A percentile compares a stretch with the other conserved stretches of the same genome.
phyloP scores from a whole-genome alignment of 2,797 vertebrate species.

The Halcyon badia region DNA sequence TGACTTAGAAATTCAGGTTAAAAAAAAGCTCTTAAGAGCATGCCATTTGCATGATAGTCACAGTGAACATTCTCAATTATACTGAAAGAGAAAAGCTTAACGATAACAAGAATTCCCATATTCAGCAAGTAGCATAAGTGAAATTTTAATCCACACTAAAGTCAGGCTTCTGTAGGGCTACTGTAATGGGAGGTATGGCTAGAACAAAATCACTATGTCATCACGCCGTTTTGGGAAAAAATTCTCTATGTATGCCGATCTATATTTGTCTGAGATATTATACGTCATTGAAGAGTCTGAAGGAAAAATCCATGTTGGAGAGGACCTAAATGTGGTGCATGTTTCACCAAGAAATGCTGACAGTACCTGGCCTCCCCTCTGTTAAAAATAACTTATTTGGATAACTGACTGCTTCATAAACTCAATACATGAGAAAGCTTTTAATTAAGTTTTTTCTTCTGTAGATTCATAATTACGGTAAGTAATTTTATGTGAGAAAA shows the following conservation, averaged over 20 bases:
- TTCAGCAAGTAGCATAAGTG: neutral
- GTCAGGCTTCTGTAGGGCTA: neutral
- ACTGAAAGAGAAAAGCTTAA: neutral
- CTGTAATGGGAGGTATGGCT: neutral
- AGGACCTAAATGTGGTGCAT: accelerated
- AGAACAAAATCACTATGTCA: neutral
- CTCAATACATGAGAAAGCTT: neutral
- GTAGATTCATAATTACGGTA: neutral
- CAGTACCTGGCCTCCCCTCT: neutral
- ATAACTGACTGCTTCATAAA: neutral
- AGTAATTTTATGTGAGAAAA: neutral
- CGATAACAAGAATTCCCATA: neutral
- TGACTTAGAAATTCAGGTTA: neutral
- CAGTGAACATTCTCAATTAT: neutral
- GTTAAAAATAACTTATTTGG: neutral
- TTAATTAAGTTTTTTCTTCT: neutral
- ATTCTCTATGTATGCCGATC: neutral
- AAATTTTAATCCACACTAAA: neutral
- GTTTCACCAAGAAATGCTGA: neutral
- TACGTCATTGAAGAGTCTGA: neutral
- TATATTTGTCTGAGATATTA: neutral
- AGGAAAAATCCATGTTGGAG: neutral
- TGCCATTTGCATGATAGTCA: neutral
- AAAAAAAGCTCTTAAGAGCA: neutral
- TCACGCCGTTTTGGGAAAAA: neutral